These are phyloP conservation scores for Cavia aperea DNA, from an alignment of 2,113 vertebrate species.

Conservation along the genomic window DNA sequence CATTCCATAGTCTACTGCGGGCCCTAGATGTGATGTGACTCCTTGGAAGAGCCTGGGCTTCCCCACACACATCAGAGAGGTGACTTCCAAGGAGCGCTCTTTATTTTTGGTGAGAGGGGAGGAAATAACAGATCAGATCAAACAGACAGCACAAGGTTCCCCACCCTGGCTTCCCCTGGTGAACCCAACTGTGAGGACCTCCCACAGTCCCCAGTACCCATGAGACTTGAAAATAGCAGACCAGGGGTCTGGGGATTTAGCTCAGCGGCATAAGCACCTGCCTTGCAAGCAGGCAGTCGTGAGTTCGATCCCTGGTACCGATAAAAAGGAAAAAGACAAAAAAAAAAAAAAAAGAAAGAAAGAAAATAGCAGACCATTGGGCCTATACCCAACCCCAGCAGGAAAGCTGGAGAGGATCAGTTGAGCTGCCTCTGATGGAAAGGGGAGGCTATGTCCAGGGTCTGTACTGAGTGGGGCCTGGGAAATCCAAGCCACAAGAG, in stretches of 20 bases:
- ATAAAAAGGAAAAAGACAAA: too few relatives aligned
- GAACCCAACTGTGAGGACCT: not conserved
- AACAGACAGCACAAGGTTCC: not conserved
- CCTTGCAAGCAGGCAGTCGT: too few relatives aligned
- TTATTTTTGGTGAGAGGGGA: not conserved
- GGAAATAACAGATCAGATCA: not conserved
- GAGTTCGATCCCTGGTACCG: too few relatives aligned
- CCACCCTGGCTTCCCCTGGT: not conserved
- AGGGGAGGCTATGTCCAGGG: not conserved
- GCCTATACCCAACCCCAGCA: not conserved
- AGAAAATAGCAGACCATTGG: not conserved
- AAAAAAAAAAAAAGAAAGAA: too few relatives aligned
- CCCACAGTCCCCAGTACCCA: not conserved
- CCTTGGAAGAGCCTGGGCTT: not conserved
- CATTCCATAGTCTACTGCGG: accelerated
- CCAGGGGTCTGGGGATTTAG: too few relatives aligned
- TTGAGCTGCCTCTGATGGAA: not conserved
- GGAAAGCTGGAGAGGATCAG: not conserved
- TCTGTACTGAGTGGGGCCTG: not conserved
- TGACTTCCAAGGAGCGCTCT: not conserved
- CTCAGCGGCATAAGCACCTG: too few relatives aligned
- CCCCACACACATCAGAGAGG: not conserved
- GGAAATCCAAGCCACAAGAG: not conserved
- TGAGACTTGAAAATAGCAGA: not conserved
- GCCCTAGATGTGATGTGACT: not conserved